Base-by-base conservation (phyloP, 2,888 invertebrate genomes). In the Drosophila peninsularis region DNA sequence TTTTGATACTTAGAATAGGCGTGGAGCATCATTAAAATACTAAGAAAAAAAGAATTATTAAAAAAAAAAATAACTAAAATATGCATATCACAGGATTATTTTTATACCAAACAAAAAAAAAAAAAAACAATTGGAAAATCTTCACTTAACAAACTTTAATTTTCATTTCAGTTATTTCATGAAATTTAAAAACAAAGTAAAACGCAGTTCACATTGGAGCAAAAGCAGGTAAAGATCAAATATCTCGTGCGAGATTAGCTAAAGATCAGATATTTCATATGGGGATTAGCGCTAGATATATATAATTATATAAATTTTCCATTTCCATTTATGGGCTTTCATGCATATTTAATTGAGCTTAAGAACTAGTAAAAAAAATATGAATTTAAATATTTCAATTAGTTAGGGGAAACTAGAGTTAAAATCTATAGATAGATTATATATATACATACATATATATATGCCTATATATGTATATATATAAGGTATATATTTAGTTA, bases 41-140 rank as follows among this genome's bases (percentile, higher is more conserved):
- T 19, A 19, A 36, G 30, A 60, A 44, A 52, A 14, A n/a, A 21
- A 39, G 17, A 24, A 10, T 17, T 39, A 39, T 37, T 44, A 27
- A 56, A 42, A 45, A 52, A 37, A 69, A 63, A 32, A 47, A 47
- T n/a, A 80, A 82, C 79, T 82, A 75, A 82, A 75, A 75, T 81
- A 75, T 74, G 78, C 78, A 58, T 79, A 79, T 79, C 79, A 79
- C 79, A 79, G 79, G 82, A 81, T 82, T 71, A 79, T 78, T 77
- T 76, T 64, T 71, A 71, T 63, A 63, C 61, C 7, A 47, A 49
- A 14, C 19, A 5, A 47, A 30, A 44, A 44, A 78, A 44, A 78
- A 58, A 45, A 55, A 63, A 73, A 72, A 65, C 34, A n/a, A 7
- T 27, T 34, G n/a, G 24, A 32, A 49, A 37, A 45, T 49, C 45